These are phyloP conservation scores for Numenius arquata DNA, from an alignment of 2,113 vertebrate species.

Conservation along the genomic window DNA sequence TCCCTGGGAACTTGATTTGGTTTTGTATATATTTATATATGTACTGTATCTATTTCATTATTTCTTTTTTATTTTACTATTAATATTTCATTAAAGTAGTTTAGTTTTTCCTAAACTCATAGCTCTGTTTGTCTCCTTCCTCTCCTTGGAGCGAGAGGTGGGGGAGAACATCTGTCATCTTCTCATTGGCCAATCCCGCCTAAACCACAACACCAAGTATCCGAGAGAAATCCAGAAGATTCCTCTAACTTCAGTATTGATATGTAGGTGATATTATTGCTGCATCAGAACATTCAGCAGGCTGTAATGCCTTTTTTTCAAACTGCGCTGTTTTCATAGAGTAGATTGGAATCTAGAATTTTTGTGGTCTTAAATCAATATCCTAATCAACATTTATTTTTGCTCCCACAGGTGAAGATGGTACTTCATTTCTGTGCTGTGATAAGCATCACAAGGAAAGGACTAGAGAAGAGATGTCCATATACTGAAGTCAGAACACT, in stretches of 20 bases:
- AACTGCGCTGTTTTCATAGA: neutral
- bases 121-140: too few species aligned
- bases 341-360: neutral
- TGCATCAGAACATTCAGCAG: neutral
- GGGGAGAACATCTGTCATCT: too few species aligned
- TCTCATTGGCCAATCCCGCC: too few species aligned
- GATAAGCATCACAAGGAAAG: neutral
- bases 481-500: neutral
- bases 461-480: neutral
- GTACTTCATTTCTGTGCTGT: neutral
- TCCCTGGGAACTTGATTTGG: too few species aligned
- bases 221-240: neutral
- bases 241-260: neutral
- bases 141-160: too few species aligned
- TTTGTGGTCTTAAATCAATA: neutral
- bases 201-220: neutral
- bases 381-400: neutral
- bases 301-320: neutral
- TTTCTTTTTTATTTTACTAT: too few species aligned
- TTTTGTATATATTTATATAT: too few species aligned
- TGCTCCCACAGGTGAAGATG: neutral
- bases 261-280: neutral
- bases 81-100: too few species aligned
- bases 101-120: too few species aligned
- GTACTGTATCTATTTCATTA: too few species aligned